Percentiles rank a stretch among this genome's conserved stretches.
phyloP scores from a whole-genome alignment of 1,140 invertebrate species.

The Pteromalus puparum region DNA sequence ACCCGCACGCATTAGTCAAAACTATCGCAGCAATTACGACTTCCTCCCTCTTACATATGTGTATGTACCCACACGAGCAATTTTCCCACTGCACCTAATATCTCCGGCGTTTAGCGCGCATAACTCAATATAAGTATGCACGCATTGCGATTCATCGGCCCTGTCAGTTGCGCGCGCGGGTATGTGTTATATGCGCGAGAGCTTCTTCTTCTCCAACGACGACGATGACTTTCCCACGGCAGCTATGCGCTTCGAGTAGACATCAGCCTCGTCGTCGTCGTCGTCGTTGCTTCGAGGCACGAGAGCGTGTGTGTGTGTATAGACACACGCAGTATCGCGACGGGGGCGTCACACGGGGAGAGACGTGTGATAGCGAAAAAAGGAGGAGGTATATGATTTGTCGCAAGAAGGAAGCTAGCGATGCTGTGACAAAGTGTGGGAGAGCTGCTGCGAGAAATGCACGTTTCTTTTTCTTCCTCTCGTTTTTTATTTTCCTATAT shows the following conservation, averaged over 20 bases:
- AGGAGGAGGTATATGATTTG: background rate
- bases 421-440: background rate
- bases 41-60: background rate
- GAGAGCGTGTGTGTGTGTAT: background rate
- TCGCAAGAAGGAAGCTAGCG: background rate
- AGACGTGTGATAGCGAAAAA: background rate
- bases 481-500: too few relatives aligned
- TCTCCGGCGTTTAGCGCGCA: background rate
- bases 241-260: background rate
- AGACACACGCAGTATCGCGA: background rate
- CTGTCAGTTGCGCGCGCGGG: background rate
- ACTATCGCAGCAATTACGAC: slow-evolving; percentile 10
- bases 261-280: background rate
- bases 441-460: background rate
- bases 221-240: background rate
- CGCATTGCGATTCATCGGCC: background rate
- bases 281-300: background rate
- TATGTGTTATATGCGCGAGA: background rate
- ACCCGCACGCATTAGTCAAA: background rate
- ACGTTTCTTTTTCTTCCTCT: background rate
- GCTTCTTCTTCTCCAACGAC: background rate
- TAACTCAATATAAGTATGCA: background rate
- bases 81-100: slow-evolving; percentile 7
- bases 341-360: background rate
- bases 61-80: background rate